Evolutionary conservation across 2,113 vertebrate species (phyloP).

Genomic region (Corvus moneduloides): DNA sequence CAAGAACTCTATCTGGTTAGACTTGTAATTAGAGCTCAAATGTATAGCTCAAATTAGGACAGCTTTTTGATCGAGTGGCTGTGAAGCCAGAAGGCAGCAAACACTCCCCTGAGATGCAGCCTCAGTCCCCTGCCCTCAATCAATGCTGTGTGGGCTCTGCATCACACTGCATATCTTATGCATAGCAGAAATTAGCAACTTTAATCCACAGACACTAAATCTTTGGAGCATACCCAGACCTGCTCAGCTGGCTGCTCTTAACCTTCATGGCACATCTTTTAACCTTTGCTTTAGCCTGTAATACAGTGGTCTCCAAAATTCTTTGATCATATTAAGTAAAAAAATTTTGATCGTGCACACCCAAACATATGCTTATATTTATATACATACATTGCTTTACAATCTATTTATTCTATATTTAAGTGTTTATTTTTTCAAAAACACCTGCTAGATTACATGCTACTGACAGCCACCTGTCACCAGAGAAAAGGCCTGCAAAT

Average conservation of each 20-base stretch:
- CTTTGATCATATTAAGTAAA: not conserved
- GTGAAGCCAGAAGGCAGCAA: not conserved
- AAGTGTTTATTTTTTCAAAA: not conserved
- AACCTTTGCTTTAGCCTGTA: not conserved
- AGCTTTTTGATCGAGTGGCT: not conserved
- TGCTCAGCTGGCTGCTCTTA: not conserved
- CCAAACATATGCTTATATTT: not conserved
- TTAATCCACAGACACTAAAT: not conserved
- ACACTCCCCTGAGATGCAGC: not conserved
- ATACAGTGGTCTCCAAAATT: not conserved
- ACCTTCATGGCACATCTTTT: not conserved
- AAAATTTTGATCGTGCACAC: not conserved
- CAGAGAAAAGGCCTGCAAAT: not conserved
- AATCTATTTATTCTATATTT: not conserved
- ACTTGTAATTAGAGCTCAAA: not conserved
- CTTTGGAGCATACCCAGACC: not conserved
- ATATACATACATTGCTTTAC: not conserved
- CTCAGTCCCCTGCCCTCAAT: not conserved
- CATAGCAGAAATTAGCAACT: not conserved
- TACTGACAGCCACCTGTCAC: not conserved
- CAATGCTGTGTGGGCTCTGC: rapidly evolving
- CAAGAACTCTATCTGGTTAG: not conserved
- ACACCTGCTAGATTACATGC: not conserved
- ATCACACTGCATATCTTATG: not conserved
- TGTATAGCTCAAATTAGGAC: not conserved